Base-by-base conservation (phyloP, 2,113 vertebrate genomes). In the Chloroceryle aenea region DNA sequence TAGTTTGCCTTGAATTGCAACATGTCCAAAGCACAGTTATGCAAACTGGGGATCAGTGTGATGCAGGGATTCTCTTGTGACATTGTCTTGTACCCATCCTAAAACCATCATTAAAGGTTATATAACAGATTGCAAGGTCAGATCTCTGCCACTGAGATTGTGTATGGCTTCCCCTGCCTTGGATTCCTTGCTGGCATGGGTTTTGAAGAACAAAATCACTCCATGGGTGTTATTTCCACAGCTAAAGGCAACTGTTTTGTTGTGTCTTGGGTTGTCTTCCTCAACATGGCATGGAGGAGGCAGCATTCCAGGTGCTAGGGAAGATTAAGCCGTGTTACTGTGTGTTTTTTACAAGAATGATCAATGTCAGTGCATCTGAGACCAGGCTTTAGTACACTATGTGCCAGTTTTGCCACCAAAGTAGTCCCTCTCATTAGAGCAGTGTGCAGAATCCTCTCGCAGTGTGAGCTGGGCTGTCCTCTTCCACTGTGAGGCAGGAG, bases 391-490 rank as follows among this genome's bases (percentile, higher is more conserved):
- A 26, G 14, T 32, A 12, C 20, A 47, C 21, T 3, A 1, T 22
- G 3, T 40, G 40, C 29, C 26, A 45, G 4, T 14, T 87, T 81
- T 32, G 2, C 61, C 67, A 36, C 23, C 20, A n/a, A 25, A 93
- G 30, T 7, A 25, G n/a, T 25, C 9, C 4, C 27, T 66, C 9
- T 77, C 40, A 30, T 23, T 27, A 11, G 17, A 62, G 25, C 26
- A 52, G 50, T 25, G 50, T 26, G 13, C 14, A 25, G 13, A 52
- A 26, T 52, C 50, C 50, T 52, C 5, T 36, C 15, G 40, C 1
- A 1, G 29, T n/a, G 36, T 0, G 2, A 72, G 16, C 56, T 38
- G 52, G 38, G 32, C 22, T 74, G 20, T 14, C 8, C 18, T 42
- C 12, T 58, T 47, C 8, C 16, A 29, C 10, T 5, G 4, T 1